Base-by-base conservation (phyloP, 2,113 vertebrate species). In the Sylvicapra grimmia region DNA sequence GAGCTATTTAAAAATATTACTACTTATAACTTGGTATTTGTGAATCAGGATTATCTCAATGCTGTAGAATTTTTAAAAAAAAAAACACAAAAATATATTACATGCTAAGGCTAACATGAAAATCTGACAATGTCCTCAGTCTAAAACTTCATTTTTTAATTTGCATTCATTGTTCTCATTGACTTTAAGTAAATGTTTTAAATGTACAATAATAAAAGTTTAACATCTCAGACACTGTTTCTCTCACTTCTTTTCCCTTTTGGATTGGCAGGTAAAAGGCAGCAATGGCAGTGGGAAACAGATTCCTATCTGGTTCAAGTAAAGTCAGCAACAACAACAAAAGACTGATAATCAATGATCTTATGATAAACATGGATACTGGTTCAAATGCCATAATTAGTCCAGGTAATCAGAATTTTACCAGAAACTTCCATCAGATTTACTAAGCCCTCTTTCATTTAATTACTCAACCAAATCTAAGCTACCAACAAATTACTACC, bases 401-500 rank as follows among this genome's bases (percentile, higher is more conserved):
- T 87, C 40, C 23, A 72, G 33, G 23, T 75, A 10, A 88, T 94
- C 19, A 86, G 33, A 95, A 96, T 94, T 36, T 96, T 89, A 59
- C n/a, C 53, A 96, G 15, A 16, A 85, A 80, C 65, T 83, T 91
- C 83, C 80, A 82, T 77, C 72, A 95, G 18, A 75, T n/a, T 54
- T 91, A 58, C 33, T 85, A 68, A 83, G 12, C 3, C 25, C 44
- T 59, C 31, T 44, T 95, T 87, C 47, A 92, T 85, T 90, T 58
- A 94, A 95, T 86, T 61, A 90, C 23, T 85, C 63, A 97, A 87
- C n/a, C 36, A 92, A 94, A 93, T 85, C 23, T 86, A 96, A 90
- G 54, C 58, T 72, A 94, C 80, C 33, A 49, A 96, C 8, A 94
- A 95, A 92, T 75, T n/a, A 82, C 27, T 90, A 93, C 15, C 65